Evolutionary conservation across 2,888 invertebrate species (phyloP).

Genomic region (Amphipyra berbera): DNA sequence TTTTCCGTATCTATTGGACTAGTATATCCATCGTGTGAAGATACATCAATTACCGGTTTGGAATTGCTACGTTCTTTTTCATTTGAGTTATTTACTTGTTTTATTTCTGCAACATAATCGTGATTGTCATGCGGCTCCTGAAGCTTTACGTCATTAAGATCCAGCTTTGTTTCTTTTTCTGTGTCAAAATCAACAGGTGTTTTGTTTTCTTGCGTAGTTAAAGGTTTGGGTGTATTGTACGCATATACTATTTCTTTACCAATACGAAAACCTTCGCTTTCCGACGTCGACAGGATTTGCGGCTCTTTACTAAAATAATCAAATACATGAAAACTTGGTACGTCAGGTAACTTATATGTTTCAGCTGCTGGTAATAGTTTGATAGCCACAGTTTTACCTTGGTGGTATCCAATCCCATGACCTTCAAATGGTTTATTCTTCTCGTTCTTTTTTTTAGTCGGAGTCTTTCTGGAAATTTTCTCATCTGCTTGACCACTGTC

Average conservation of each 20-base stretch:
- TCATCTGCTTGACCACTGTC: slow-evolving; percentile 69
- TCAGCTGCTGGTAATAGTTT: slow-evolving; percentile 79
- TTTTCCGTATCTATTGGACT: slow-evolving; percentile 7
- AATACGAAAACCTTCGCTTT: slow-evolving; percentile 72
- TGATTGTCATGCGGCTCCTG: slow-evolving; percentile 1
- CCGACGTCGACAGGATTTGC: slow-evolving; percentile 76
- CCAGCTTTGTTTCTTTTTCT: slow-evolving; percentile 10
- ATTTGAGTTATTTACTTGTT: slow-evolving; percentile 5
- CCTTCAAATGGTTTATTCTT: slow-evolving; percentile 85
- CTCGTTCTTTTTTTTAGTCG: slow-evolving; percentile 68
- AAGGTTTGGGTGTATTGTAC: slow-evolving; percentile 54
- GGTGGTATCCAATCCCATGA: slow-evolving; percentile 85
- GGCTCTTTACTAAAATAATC: slow-evolving; percentile 86
- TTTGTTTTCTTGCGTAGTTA: slow-evolving; percentile 40
- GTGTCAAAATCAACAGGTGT: slow-evolving; percentile 23
- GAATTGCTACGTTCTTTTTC: not conserved
- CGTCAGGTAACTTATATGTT: slow-evolving; percentile 73
- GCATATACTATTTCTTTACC: slow-evolving; percentile 71
- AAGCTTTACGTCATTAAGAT: slow-evolving; percentile 13
- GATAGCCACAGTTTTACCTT: slow-evolving; percentile 87
- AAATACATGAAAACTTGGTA: slow-evolving; percentile 78
- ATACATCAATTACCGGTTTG: not conserved
- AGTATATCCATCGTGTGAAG: slow-evolving; percentile 14
- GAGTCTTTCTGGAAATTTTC: slow-evolving; percentile 52
- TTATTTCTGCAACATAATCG: slow-evolving; percentile 10